These are phyloP conservation scores for Notechis scutatus DNA, from an alignment of 2,113 vertebrate genomes.

Conservation along the genomic window DNA sequence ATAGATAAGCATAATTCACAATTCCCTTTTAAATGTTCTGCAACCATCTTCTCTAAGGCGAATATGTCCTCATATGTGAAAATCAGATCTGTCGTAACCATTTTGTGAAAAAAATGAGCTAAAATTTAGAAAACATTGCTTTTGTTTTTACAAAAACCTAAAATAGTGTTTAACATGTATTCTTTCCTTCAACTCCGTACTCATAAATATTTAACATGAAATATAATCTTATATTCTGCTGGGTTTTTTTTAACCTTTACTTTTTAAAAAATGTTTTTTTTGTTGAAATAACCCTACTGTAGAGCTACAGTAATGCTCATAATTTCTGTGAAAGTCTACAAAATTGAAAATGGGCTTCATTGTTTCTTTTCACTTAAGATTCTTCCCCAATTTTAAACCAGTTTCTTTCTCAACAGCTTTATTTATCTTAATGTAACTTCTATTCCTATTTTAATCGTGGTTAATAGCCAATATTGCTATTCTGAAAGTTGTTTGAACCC, in stretches of 20 bases:
- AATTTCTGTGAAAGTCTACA: background rate
- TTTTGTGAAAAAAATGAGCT: background rate
- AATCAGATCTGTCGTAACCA: slow-evolving; percentile 13
- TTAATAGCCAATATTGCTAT: background rate
- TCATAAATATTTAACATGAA: slow-evolving; percentile 13
- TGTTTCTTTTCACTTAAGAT: background rate
- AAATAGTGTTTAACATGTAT: background rate
- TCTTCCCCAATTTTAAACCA: background rate
- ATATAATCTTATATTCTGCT: background rate
- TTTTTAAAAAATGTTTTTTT: background rate
- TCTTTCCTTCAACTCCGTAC: background rate
- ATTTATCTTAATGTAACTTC: background rate
- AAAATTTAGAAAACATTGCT: background rate
- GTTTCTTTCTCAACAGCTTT: background rate
- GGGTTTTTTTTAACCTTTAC: background rate
- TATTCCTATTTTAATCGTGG: background rate
- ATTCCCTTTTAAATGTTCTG: slow-evolving; percentile 34
- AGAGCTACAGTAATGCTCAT: background rate
- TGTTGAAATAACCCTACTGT: background rate
- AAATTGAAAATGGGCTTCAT: background rate
- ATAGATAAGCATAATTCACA: background rate
- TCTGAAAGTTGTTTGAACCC: background rate
- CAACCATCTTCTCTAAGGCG: background rate
- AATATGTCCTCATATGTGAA: slow-evolving; percentile 12
- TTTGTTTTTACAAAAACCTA: background rate